A percentile compares a stretch with the other conserved stretches of the same genome.
Evolutionary conservation across 2,113 vertebrate species (phyloP).

Genomic region (Cyanoliseus patagonus): DNA sequence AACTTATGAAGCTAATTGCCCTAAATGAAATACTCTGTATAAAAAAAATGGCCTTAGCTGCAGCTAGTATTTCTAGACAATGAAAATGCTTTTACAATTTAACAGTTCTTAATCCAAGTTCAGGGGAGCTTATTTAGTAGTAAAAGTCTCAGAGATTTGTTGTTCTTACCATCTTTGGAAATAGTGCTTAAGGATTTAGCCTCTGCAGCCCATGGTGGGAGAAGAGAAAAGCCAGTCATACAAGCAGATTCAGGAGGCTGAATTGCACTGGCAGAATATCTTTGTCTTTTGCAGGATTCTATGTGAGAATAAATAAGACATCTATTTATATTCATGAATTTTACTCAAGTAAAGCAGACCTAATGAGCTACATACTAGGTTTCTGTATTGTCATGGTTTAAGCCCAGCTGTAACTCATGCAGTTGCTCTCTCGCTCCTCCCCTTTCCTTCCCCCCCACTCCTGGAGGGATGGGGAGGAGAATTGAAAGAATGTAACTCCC

Average conservation of each 20-base stretch:
- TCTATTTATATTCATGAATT: background rate
- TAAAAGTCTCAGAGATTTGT: background rate
- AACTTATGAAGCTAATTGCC: background rate
- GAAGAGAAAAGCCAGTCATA: background rate
- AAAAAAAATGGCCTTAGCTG: background rate
- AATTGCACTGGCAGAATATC: background rate
- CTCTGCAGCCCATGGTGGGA: background rate
- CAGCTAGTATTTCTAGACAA: background rate
- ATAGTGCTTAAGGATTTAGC: slow-evolving; percentile 1
- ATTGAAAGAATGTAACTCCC: too few relatives aligned
- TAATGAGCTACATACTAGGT: background rate
- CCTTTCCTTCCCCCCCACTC: too few relatives aligned
- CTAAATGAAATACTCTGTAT: background rate
- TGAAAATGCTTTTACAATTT: background rate
- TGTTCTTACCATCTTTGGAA: background rate
- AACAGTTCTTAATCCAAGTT: background rate
- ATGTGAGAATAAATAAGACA: background rate
- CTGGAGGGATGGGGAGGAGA: too few relatives aligned
- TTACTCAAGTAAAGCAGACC: background rate
- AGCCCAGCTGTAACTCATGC: too few relatives aligned
- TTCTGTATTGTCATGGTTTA: background rate
- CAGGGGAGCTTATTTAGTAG: slow-evolving; percentile 1
- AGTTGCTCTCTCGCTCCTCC: too few relatives aligned
- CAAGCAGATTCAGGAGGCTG: background rate
- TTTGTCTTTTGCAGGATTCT: background rate